These are phyloP conservation scores for Psilanteris sp. DNA, from an alignment of 1,140 invertebrate species.

Conservation along the genomic window DNA sequence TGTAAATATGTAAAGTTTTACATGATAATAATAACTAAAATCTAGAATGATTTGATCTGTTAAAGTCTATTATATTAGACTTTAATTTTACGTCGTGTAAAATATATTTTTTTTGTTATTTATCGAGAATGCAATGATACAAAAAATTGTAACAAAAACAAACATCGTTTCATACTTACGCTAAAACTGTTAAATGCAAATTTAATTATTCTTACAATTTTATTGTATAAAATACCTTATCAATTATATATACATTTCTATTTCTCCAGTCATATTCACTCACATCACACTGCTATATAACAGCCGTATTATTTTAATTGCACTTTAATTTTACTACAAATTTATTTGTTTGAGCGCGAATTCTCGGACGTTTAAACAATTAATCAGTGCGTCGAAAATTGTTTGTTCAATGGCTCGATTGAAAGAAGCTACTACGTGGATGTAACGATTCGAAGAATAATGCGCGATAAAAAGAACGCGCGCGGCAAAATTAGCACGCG, in stretches of 20 bases:
- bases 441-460: slow-evolving; percentile 32
- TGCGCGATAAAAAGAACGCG: slow-evolving; percentile 13
- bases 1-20: slow-evolving; percentile 22
- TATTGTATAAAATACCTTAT: no score
- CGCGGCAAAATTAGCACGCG: slow-evolving; percentile 35
- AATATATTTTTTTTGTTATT: no score
- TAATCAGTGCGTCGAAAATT: slow-evolving; percentile 19
- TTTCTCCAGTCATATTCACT: no score
- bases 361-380: slow-evolving; percentile 19
- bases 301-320: slow-evolving; percentile 12
- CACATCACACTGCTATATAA: no score
- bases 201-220: no score
- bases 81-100: no score
- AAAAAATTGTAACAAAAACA: no score
- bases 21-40: slow-evolving; percentile 28
- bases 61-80: no score
- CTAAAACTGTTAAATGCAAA: no score
- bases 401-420: slow-evolving; percentile 20
- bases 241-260: no score
- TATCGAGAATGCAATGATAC: no score
- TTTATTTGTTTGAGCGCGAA: slow-evolving; percentile 18
- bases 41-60: slow-evolving; percentile 6
- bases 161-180: no score
- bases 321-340: slow-evolving; percentile 6
- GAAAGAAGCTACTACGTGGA: slow-evolving; percentile 12